These are phyloP conservation scores for Phylloscopus trochiloides DNA, from an alignment of 2,113 vertebrate species.

Conservation along the genomic window DNA sequence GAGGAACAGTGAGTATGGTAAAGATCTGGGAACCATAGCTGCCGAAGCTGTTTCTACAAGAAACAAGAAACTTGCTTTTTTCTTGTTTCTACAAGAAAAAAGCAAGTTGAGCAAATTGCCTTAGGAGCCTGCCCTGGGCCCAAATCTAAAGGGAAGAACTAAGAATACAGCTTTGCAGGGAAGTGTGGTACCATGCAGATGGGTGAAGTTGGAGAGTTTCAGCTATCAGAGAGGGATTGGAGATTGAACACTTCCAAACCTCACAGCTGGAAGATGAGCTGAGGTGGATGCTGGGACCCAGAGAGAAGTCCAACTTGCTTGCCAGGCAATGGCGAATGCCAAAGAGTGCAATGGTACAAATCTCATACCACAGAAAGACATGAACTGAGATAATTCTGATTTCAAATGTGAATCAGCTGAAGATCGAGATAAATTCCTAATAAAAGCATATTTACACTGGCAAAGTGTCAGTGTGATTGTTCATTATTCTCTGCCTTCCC, in stretches of 20 bases:
- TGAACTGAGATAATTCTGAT: not conserved
- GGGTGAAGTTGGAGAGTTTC: not conserved
- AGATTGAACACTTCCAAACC: not conserved
- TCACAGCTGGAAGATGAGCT: not conserved
- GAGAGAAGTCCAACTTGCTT: not conserved
- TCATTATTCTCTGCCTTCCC: not conserved
- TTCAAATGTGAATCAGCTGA: not conserved
- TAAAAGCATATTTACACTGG: not conserved
- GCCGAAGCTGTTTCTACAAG: not conserved
- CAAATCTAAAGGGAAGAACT: not conserved
- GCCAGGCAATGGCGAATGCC: not conserved
- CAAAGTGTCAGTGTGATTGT: not conserved
- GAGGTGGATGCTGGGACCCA: not conserved
- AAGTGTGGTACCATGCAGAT: not conserved
- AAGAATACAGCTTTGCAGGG: not conserved
- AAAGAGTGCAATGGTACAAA: not conserved
- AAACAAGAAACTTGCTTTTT: not conserved
- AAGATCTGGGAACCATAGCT: not conserved
- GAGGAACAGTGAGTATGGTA: not conserved
- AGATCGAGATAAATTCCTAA: not conserved
- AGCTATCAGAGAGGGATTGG: not conserved
- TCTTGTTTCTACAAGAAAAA: not conserved
- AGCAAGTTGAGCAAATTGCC: not conserved
- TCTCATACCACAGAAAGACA: not conserved
- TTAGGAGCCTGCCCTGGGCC: not conserved